Evolutionary conservation across 2,888 invertebrate genomes (phyloP), one percentile per base, ranked within the genome.

Genomic region (Beris morrisii): DNA sequence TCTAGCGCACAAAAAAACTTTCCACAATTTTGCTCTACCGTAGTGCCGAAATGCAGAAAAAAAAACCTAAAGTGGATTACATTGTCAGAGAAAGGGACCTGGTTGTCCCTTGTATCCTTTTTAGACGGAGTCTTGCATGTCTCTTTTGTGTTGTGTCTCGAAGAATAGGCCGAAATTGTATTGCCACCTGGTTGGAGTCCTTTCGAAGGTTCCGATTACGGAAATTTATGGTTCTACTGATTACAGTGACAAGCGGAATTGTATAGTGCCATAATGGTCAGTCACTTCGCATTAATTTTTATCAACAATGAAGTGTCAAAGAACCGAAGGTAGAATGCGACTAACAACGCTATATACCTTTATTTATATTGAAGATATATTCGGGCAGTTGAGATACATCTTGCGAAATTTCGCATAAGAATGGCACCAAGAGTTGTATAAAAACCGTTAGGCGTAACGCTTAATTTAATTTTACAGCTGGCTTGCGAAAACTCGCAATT

Each of bases 141-240:
- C 15, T 22, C 55, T 32, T 38, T 46, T 58, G 57, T 58, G n/a
- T 45, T 30, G 57, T 58, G 30, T 45, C 28, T 31, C 9, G 9
- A 59, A 30, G 58, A 59, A 59, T 59, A 59, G 58, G 43, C 58
- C 58, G 30, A 48, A 59, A 59, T 46, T 59, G 48, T 59, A 48
- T 31, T 46, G 13, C 58, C 63, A 63, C 63, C 63, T 63, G 63
- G 63, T 52, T 43, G 43, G 38, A 31, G 32, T 50, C 28, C 53
- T 53, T 13, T 48, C 7, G 52, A 63, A 63, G 32, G 50, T 53
- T 63, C 63, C 63, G 63, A 63, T 63, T 63, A 63, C 63, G 52
- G 48, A 52, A 52, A 63, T 63, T 63, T 63, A 63, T 63, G 63
- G 63, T 52, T 63, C 44, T 63, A 53, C 53, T 52, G 63, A 63